Conservation (phyloP, 64 coral and sea anemone genomes). For the Porites lutea region DNA sequence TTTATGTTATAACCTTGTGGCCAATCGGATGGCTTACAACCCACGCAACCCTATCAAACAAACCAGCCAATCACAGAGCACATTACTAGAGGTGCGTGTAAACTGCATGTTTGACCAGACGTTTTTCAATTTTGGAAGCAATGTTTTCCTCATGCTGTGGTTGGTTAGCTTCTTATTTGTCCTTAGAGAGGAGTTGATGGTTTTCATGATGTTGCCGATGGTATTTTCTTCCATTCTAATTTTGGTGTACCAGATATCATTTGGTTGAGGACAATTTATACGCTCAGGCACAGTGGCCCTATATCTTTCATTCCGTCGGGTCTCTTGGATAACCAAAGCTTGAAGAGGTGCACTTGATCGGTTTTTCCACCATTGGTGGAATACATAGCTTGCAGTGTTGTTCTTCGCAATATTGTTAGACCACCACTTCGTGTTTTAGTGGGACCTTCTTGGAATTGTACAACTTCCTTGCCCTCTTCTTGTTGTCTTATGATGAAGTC, state of each 20-base stretch:
- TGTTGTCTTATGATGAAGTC: background rate
- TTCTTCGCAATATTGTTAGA: slow-evolving; percentile 12
- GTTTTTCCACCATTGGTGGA: slow-evolving; percentile 43
- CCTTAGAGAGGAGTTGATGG: slow-evolving; percentile 61
- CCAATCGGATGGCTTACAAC: too few species aligned
- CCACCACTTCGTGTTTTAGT: slow-evolving; percentile 69
- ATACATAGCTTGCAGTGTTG: slow-evolving; percentile 53
- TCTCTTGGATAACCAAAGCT: slow-evolving; percentile 3
- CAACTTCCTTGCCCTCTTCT: background rate
- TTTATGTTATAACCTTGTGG: too few species aligned
- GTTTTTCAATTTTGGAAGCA: slow-evolving; percentile 35
- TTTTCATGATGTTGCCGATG: slow-evolving; percentile 61
- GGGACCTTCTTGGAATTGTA: slow-evolving; percentile 43
- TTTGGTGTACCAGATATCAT: slow-evolving; percentile 60
- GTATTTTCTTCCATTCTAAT: slow-evolving; percentile 54
- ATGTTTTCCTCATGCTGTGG: slow-evolving; percentile 74
- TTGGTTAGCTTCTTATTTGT: slow-evolving; percentile 71
- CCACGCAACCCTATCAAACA: too few species aligned
- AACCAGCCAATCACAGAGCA: too few species aligned
- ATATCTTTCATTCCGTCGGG: slow-evolving; percentile 53
- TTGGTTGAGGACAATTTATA: slow-evolving; percentile 16
- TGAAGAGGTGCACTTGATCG: slow-evolving; percentile 47
- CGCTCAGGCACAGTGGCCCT: slow-evolving; percentile 32
- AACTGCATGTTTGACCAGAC: background rate
- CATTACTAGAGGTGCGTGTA: too few species aligned